Conservation (phyloP, 2,888 invertebrate species). For the Abrostola tripartita region DNA sequence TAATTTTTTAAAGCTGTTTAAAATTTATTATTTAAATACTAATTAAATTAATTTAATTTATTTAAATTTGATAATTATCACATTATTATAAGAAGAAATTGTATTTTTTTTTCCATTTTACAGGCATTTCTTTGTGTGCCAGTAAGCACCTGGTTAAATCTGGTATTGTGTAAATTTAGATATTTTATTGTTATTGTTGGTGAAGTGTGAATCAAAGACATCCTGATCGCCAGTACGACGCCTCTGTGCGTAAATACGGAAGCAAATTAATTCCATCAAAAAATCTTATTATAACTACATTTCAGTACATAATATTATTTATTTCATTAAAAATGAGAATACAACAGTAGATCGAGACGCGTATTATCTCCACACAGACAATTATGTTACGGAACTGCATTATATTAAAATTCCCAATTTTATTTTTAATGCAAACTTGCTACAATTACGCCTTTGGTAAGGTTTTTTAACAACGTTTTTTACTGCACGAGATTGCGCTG, state of each 20-base stretch:
- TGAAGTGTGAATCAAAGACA: too few relatives aligned
- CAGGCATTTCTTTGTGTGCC: too few relatives aligned
- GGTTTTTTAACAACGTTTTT: slow-evolving; percentile 47
- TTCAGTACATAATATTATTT: slow-evolving; percentile 17
- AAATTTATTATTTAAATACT: too few relatives aligned
- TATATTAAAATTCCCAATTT: slow-evolving; percentile 58
- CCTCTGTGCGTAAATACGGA: background rate
- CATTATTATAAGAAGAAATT: too few relatives aligned
- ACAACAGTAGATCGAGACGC: slow-evolving; percentile 33
- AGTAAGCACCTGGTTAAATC: too few relatives aligned
- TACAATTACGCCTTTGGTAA: slow-evolving; percentile 46
- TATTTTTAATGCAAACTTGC: slow-evolving; percentile 46
- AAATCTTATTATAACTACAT: background rate
- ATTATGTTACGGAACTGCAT: slow-evolving; percentile 42
- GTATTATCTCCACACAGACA: slow-evolving; percentile 34
- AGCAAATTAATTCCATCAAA: background rate
- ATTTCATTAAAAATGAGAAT: slow-evolving; percentile 18
- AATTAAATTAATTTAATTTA: too few relatives aligned
- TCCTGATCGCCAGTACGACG: background rate
- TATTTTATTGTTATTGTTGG: too few relatives aligned
- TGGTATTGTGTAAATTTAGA: too few relatives aligned
- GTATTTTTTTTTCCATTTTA: too few relatives aligned
- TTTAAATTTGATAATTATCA: too few relatives aligned
- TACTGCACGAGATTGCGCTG: slow-evolving; percentile 31
- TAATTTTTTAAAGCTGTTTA: too few relatives aligned